Conservation (phyloP, 2,113 vertebrate genomes). For the Dendropsophus ebraccatus region DNA sequence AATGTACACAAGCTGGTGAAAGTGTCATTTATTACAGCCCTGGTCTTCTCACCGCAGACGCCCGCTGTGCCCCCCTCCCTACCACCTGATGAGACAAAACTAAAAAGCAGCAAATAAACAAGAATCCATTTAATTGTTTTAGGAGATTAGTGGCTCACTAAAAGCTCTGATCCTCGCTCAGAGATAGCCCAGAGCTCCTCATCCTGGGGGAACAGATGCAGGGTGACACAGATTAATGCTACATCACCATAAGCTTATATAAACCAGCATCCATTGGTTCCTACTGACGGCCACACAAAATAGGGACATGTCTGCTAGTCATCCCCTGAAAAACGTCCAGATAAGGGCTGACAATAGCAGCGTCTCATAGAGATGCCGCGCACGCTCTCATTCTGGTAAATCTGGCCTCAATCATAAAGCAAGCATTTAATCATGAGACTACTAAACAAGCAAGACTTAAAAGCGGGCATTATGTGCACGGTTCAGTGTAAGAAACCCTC, state of each 20-base stretch:
- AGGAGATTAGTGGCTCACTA: constrained; percentile 24
- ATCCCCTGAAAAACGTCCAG: background rate
- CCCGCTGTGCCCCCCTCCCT: background rate
- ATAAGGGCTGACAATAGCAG: background rate
- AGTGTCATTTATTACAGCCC: background rate
- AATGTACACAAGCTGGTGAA: background rate
- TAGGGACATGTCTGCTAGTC: background rate
- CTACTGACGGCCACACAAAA: background rate
- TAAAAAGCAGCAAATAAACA: constrained; percentile 1
- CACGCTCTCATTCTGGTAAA: background rate
- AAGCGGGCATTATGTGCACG: constrained; percentile 19
- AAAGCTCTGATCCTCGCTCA: constrained; percentile 20
- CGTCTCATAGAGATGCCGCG: background rate
- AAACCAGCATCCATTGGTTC: constrained; percentile 6
- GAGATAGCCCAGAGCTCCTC: background rate
- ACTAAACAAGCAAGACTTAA: constrained; percentile 7
- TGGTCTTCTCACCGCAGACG: background rate
- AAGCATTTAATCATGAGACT: constrained; percentile 30
- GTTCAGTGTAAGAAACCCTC: background rate
- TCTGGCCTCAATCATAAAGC: constrained; percentile 18
- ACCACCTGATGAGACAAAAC: background rate
- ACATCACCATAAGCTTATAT: background rate
- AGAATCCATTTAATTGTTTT: constrained; percentile 2
- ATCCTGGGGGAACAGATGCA: constrained; percentile 15
- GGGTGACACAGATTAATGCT: constrained; percentile 11